Percentiles rank a stretch among this genome's conserved stretches.
phyloP scores from a whole-genome alignment of 2,113 vertebrate species.

The Toxostoma redivivum region DNA sequence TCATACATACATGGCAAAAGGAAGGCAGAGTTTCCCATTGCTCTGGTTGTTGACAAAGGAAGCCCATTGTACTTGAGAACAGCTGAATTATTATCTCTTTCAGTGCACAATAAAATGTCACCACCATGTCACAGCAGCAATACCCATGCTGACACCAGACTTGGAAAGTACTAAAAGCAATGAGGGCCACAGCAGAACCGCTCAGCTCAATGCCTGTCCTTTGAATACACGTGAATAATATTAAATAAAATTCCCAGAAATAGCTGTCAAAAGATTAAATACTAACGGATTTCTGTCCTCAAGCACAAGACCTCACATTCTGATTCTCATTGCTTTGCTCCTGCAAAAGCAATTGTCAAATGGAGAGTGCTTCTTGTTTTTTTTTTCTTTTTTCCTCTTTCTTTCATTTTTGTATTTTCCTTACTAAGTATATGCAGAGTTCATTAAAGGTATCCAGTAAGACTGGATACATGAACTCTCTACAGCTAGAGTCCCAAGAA shows the following conservation, averaged over 20 bases:
- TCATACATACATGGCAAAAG: background rate
- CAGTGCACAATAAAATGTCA: background rate
- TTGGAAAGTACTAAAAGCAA: background rate
- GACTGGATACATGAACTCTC: background rate
- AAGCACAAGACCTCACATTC: background rate
- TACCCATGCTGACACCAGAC: background rate
- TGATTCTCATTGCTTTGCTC: background rate
- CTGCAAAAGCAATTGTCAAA: background rate
- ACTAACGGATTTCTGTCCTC: background rate
- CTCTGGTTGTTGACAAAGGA: background rate
- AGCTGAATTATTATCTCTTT: constrained; percentile 11
- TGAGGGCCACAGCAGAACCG: background rate
- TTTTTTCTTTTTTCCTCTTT: background rate
- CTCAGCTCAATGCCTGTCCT: background rate
- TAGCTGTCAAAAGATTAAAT: background rate
- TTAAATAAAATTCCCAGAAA: background rate
- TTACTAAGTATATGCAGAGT: background rate
- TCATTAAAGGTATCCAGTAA: background rate
- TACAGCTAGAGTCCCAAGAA: background rate
- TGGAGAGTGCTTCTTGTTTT: background rate
- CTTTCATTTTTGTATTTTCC: no score
- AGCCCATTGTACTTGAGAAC: background rate
- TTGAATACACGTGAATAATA: background rate
- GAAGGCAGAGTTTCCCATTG: background rate
- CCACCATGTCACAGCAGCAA: background rate